A percentile compares a stretch with the other conserved stretches of the same genome.
phyloP scores from a whole-genome alignment of 2,113 vertebrate species.

The Callopanchax toddi region DNA sequence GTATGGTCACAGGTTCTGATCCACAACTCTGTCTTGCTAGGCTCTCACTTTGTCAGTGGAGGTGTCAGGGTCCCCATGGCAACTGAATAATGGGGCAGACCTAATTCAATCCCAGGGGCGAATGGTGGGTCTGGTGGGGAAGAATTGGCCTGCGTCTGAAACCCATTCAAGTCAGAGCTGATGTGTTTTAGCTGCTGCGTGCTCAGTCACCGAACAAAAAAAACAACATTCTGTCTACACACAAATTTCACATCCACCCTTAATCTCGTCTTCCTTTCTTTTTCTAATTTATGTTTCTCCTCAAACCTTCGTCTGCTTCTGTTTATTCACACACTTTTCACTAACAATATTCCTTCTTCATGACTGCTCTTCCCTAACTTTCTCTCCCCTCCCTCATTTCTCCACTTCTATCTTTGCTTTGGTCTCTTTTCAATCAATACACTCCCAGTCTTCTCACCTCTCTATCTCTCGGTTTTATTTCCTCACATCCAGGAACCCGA shows the following conservation, averaged over 20 bases:
- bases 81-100: slow-evolving; percentile 93
- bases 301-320: slow-evolving; percentile 24
- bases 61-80: slow-evolving; percentile 92
- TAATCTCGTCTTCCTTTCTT: slow-evolving; percentile 36
- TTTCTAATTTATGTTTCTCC: slow-evolving; percentile 32
- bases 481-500: slow-evolving; percentile 82
- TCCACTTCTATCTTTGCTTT: slow-evolving; percentile 36
- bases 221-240: slow-evolving; percentile 42
- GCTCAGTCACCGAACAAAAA: slow-evolving; percentile 61
- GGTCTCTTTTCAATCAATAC: slow-evolving; percentile 72
- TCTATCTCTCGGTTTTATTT: slow-evolving; percentile 28
- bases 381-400: slow-evolving; percentile 45
- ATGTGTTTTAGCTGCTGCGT: slow-evolving; percentile 56
- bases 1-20: slow-evolving; percentile 53
- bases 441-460: slow-evolving; percentile 53
- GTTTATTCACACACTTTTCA: slow-evolving; percentile 46
- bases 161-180: slow-evolving; percentile 64
- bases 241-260: slow-evolving; percentile 57
- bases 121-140: slow-evolving; percentile 67
- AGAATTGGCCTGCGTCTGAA: slow-evolving; percentile 67
- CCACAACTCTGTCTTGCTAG: slow-evolving; percentile 66
- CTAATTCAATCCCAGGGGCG: slow-evolving; percentile 88
- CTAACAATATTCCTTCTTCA: slow-evolving; percentile 33
- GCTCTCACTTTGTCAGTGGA: slow-evolving; percentile 84
- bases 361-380: slow-evolving; percentile 43